Conservation (phyloP, 2,113 vertebrate genomes). For the Copsychus sechellarum region DNA sequence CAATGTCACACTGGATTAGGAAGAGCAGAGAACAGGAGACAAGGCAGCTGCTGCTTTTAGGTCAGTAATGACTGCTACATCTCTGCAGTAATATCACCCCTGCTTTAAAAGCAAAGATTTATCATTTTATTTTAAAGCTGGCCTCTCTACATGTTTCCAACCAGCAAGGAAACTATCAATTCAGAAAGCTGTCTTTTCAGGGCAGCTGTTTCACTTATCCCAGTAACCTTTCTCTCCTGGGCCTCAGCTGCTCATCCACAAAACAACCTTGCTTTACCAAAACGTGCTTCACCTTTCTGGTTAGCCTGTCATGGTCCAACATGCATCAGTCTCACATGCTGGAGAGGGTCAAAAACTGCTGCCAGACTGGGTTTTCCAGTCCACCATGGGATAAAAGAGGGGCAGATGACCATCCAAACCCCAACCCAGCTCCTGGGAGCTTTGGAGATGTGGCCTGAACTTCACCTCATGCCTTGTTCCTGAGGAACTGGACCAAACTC, state of each 20-base stretch:
- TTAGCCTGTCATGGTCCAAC: background rate
- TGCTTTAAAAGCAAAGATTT: background rate
- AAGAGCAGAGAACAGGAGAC: background rate
- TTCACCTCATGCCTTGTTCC: accelerated
- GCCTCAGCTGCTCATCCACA: conserved; percentile 1
- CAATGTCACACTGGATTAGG: background rate
- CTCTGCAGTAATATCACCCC: background rate
- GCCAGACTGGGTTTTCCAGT: background rate
- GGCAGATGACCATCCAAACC: background rate
- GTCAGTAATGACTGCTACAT: background rate
- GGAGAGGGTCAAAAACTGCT: background rate
- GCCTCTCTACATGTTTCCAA: background rate
- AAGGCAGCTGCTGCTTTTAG: conserved; percentile 2
- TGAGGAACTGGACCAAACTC: conserved; percentile 35
- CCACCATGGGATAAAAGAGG: background rate
- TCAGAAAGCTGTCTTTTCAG: background rate
- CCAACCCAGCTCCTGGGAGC: background rate
- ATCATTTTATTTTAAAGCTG: background rate
- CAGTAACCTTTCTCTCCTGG: background rate
- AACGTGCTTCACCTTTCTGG: background rate
- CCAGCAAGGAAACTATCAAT: background rate
- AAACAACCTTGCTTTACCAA: background rate
- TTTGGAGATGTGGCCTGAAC: background rate
- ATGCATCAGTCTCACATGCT: too few relatives aligned
- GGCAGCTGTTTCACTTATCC: conserved; percentile 35